Percentiles rank a stretch among this genome's conserved stretches.
Evolutionary conservation across 2,888 invertebrate genomes (phyloP).

Genomic region (Pherbina coryleti): DNA sequence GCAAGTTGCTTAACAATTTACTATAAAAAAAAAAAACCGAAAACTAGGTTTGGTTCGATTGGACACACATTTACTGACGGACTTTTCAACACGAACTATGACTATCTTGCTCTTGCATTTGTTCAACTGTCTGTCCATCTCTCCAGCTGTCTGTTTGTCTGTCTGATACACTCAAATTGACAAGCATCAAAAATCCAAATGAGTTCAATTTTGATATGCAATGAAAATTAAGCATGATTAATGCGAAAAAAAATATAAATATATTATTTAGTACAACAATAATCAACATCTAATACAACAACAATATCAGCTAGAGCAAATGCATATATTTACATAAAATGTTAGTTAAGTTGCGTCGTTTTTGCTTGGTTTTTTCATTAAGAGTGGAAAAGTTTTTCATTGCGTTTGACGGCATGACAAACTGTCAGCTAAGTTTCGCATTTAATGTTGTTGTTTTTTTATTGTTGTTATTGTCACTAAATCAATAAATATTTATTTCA

Average conservation of each 20-base stretch:
- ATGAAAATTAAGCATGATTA: slow-evolving; percentile 24
- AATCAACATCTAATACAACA: not conserved
- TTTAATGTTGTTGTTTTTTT: no score
- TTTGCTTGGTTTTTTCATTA: not conserved
- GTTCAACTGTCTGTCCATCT: no score
- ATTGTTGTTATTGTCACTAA: not conserved
- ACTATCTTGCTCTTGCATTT: no score
- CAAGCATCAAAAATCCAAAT: slow-evolving; percentile 18
- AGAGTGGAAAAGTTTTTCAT: slow-evolving; percentile 1
- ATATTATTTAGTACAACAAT: not conserved
- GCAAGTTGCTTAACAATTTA: not conserved
- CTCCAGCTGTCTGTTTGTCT: not conserved
- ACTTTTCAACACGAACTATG: no score
- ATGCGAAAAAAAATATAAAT: slow-evolving; percentile 17
- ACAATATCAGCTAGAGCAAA: not conserved
- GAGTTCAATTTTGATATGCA: slow-evolving; percentile 17
- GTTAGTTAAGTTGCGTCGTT: no score
- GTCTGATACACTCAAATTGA: not conserved
- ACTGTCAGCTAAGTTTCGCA: not conserved
- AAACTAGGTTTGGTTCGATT: slow-evolving; percentile 12
- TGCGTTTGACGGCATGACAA: not conserved
- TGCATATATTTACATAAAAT: not conserved
- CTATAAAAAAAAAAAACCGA: not conserved
- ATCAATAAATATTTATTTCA: no score
- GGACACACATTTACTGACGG: not conserved